phyloP scores from a whole-genome alignment of 2,888 invertebrate species.

The Philopedon plagiatum region DNA sequence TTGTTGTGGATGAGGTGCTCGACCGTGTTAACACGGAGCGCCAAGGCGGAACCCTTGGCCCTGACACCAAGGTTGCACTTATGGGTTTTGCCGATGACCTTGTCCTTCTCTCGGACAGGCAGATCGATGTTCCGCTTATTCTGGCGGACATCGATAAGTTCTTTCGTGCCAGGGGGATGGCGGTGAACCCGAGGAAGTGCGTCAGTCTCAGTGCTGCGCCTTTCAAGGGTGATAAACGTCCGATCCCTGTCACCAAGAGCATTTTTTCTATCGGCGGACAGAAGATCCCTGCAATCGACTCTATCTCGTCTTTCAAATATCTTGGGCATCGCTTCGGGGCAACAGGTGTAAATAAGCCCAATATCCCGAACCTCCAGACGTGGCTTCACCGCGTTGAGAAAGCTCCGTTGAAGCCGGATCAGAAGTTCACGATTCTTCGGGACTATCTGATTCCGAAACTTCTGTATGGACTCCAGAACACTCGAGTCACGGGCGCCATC shows the following conservation, averaged over 20 bases:
- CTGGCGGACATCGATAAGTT: constrained; percentile 30
- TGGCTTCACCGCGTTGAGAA: constrained; percentile 56
- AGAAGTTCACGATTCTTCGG: constrained; percentile 61
- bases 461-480: constrained; percentile 62
- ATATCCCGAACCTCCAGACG: constrained; percentile 25
- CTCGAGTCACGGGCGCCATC: constrained; percentile 46
- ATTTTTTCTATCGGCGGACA: constrained; percentile 6
- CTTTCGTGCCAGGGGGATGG: constrained; percentile 45
- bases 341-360: constrained; percentile 46
- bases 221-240: constrained; percentile 1
- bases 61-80: not conserved
- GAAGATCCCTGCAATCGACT: constrained; percentile 2
- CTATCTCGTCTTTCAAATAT: constrained; percentile 47
- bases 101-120: constrained; percentile 35
- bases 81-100: constrained; percentile 55
- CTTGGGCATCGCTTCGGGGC: constrained; percentile 47
- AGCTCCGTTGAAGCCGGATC: constrained; percentile 65
- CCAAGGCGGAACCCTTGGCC: not conserved
- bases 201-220: constrained; percentile 16
- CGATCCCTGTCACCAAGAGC: not conserved
- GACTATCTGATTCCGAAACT: constrained; percentile 61
- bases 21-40: not conserved
- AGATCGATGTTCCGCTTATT: constrained; percentile 20
- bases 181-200: constrained; percentile 50
- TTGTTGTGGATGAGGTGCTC: constrained; percentile 56